A percentile compares a stretch with the other conserved stretches of the same genome.
These are phyloP conservation scores for Sycophila texana DNA, from an alignment of 2,888 invertebrate genomes.

Conservation along the genomic window DNA sequence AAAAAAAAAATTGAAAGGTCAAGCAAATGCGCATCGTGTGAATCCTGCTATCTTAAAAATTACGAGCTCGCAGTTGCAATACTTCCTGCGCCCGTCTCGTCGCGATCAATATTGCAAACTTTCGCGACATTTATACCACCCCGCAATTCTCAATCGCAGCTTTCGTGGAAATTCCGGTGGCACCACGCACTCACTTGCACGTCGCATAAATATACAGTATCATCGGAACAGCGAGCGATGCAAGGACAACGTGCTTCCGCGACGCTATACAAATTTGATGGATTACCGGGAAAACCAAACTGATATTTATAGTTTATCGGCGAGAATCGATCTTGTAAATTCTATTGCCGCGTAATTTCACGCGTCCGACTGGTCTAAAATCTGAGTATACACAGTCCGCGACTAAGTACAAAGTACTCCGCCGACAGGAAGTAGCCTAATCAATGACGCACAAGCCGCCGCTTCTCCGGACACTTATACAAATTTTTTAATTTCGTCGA, in stretches of 20 bases:
- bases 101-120: neutral
- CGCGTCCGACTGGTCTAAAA: too few relatives aligned
- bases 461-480: neutral
- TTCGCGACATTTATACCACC: neutral
- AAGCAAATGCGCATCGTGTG: too few relatives aligned
- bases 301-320: slow-evolving; percentile 16
- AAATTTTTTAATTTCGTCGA: neutral
- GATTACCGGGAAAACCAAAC: slow-evolving; percentile 15
- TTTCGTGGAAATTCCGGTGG: neutral
- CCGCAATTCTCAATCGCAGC: neutral
- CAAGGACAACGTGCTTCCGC: neutral
- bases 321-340: neutral
- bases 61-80: neutral
- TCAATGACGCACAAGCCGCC: neutral
- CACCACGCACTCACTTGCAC: neutral
- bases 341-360: neutral
- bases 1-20: too few relatives aligned
- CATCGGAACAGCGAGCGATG: neutral
- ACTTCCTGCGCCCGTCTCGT: neutral
- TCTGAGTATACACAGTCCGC: neutral
- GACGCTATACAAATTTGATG: neutral
- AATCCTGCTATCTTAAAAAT: too few relatives aligned
- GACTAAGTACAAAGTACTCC: neutral
- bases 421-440: too few relatives aligned
- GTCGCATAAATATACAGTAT: neutral